Evolutionary conservation across 2,113 vertebrate genomes (phyloP).

Genomic region (Scopus umbretta): DNA sequence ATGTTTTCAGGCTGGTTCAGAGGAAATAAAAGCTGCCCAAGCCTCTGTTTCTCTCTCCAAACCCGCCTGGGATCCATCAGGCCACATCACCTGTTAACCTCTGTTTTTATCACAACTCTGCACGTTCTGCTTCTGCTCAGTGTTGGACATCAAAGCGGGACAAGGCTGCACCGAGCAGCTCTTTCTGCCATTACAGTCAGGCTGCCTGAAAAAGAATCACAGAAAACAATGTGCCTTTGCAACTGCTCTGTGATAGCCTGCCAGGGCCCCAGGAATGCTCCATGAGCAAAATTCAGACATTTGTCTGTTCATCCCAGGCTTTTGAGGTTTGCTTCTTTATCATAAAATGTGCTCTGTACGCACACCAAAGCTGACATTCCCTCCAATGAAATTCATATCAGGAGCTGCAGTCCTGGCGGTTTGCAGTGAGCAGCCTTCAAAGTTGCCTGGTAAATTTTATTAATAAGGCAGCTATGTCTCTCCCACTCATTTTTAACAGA

Average conservation of each 20-base stretch:
- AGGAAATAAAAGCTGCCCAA: background rate
- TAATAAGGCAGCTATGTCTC: conserved; percentile 51
- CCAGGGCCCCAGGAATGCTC: background rate
- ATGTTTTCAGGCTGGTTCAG: background rate
- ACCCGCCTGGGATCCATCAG: background rate
- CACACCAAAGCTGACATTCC: background rate
- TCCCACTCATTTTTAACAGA: conserved; percentile 21
- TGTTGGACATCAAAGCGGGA: background rate
- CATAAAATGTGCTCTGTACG: background rate
- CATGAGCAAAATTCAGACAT: background rate
- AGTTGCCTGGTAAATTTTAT: conserved; percentile 30
- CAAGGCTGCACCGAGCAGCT: background rate
- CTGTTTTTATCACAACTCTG: background rate
- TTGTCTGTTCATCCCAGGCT: background rate
- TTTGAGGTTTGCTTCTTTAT: background rate
- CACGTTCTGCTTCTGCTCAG: background rate
- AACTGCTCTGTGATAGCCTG: background rate
- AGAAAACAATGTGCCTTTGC: background rate
- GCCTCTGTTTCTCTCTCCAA: background rate
- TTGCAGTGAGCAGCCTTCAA: conserved; percentile 44
- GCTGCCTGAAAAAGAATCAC: background rate
- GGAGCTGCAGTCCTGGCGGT: background rate
- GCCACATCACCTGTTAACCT: background rate
- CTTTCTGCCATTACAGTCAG: background rate
- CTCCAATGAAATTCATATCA: background rate